These are phyloP conservation scores for Rhabdomys pumilio DNA, from an alignment of 2,797 vertebrate species.

Conservation along the genomic window DNA sequence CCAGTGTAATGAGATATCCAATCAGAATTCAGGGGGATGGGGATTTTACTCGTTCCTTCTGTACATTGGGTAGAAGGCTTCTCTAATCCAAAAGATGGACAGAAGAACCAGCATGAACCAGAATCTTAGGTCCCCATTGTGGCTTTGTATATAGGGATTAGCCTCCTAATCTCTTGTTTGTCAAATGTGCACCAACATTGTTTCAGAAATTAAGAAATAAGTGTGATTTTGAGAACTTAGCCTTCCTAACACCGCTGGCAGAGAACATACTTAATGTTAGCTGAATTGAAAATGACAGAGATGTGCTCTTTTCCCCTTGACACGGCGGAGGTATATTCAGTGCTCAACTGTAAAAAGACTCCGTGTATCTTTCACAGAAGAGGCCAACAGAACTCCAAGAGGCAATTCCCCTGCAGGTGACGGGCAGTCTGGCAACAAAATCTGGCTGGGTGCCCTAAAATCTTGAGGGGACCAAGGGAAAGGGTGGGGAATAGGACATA, in stretches of 20 bases:
- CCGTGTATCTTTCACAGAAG: neutral
- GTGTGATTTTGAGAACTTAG: neutral
- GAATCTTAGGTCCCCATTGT: neutral
- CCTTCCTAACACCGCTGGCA: neutral
- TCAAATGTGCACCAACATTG: neutral
- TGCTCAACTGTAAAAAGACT: constrained; percentile 16
- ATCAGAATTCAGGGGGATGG: constrained; percentile 18
- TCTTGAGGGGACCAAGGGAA: neutral
- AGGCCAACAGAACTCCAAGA: neutral
- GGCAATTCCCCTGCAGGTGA: constrained; percentile 5
- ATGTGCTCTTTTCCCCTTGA: neutral
- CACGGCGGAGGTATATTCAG: neutral
- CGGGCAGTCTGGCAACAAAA: neutral
- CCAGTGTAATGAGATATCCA: neutral
- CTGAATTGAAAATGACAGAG: neutral
- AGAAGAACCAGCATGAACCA: neutral
- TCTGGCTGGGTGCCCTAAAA: constrained; percentile 22
- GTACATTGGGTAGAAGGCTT: neutral
- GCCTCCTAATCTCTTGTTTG: neutral
- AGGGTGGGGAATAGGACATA: neutral
- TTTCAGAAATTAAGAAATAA: neutral
- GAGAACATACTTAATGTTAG: neutral
- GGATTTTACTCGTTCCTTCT: neutral
- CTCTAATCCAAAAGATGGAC: neutral
- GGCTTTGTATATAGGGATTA: neutral